Evolutionary conservation across 2,888 invertebrate genomes (phyloP).

Genomic region (Scrobipalpa atriplicella): DNA sequence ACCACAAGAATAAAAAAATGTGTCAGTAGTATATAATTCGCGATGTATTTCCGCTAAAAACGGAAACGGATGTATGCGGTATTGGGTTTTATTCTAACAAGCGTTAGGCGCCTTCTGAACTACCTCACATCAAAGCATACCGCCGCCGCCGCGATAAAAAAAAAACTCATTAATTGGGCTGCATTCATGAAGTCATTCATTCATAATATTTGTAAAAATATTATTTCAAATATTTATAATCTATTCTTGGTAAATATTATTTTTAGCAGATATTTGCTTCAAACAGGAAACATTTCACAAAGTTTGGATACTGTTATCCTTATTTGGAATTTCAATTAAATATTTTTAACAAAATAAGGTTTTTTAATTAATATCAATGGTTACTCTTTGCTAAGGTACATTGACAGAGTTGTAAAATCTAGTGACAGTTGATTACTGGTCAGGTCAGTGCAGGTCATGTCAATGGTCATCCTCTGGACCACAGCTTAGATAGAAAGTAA

Average conservation of each 20-base stretch:
- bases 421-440: slow-evolving; percentile 12
- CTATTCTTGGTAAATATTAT: background rate
- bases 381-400: background rate
- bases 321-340: too few relatives aligned
- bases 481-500: background rate
- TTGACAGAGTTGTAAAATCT: slow-evolving; percentile 3
- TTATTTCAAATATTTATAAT: too few relatives aligned
- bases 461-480: slow-evolving; percentile 9
- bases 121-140: background rate
- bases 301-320: too few relatives aligned
- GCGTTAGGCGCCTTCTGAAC: background rate
- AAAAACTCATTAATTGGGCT: slow-evolving; percentile 6
- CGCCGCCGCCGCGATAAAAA: slow-evolving; percentile 15
- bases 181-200: slow-evolving; percentile 25
- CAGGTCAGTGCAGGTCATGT: slow-evolving; percentile 10
- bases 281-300: too few relatives aligned
- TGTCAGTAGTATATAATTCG: background rate
- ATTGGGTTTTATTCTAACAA: slow-evolving; percentile 7
- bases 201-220: slow-evolving; percentile 7
- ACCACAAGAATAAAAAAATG: too few relatives aligned
- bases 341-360: too few relatives aligned
- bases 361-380: too few relatives aligned
- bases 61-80: slow-evolving; percentile 15
- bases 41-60: background rate
- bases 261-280: too few relatives aligned